Conservation (phyloP, 1,140 invertebrate species). For the Macrosteles quadrilineatus region DNA sequence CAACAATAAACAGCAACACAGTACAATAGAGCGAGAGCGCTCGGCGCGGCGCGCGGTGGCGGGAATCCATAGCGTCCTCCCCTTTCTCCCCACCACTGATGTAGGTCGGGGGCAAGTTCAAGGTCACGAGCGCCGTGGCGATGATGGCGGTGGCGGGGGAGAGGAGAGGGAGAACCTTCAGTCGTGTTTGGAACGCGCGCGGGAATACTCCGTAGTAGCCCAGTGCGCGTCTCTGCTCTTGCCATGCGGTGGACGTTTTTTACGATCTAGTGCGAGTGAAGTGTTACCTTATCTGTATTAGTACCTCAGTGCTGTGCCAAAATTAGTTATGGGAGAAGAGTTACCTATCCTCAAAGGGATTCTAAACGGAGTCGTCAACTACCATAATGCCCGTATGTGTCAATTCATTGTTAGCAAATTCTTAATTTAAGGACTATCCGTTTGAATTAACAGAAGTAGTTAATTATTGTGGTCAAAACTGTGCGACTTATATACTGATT, state of each 20-base stretch:
- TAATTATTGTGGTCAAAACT: too few species aligned
- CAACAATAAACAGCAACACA: too few species aligned
- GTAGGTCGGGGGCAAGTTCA: constrained; percentile 43
- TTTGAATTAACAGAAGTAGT: constrained; percentile 37
- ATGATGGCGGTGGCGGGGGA: constrained; percentile 12
- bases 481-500: too few species aligned
- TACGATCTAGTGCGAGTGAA: background rate
- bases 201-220: constrained; percentile 15
- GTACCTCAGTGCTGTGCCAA: constrained; percentile 15
- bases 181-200: constrained; percentile 22
- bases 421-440: constrained; percentile 1
- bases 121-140: constrained; percentile 35
- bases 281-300: background rate
- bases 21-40: too few species aligned
- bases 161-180: constrained; percentile 21
- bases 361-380: constrained; percentile 82
- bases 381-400: constrained; percentile 89
- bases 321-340: constrained; percentile 71
- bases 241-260: constrained; percentile 19
- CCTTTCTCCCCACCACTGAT: too few species aligned
- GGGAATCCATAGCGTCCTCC: background rate
- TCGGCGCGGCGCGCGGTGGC: background rate
- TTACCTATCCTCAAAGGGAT: constrained; percentile 85
- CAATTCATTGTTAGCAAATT: constrained; percentile 37
- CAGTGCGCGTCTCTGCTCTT: background rate